These are phyloP conservation scores for Zalophus californianus DNA, from an alignment of 2,797 vertebrate genomes.

Conservation along the genomic window DNA sequence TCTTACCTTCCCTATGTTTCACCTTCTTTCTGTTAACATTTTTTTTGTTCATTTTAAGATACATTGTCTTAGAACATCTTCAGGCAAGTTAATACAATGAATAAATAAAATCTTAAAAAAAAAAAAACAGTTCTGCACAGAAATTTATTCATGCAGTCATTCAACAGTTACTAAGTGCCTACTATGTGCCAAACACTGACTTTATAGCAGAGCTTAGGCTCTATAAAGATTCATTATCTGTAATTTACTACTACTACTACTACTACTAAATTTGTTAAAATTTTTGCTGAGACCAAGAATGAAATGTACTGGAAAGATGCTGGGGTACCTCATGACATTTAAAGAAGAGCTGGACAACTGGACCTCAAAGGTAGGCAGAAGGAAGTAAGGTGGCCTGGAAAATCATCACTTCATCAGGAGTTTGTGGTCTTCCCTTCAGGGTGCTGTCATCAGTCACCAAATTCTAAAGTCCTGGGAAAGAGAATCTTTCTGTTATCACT, in stretches of 20 bases:
- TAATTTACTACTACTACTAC: neutral
- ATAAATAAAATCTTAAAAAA: neutral
- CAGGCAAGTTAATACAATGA: neutral
- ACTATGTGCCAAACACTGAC: neutral
- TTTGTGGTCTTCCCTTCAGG: neutral
- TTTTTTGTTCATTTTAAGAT: neutral
- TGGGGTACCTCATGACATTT: neutral
- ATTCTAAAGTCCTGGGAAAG: constrained; percentile 48
- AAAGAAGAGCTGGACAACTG: neutral
- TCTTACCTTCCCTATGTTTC: constrained; percentile 9
- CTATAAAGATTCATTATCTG: constrained; percentile 10
- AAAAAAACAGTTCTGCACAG: neutral
- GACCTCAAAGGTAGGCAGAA: neutral
- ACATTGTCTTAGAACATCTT: constrained; percentile 8
- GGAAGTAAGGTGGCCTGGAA: neutral
- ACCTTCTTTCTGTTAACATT: constrained; percentile 15
- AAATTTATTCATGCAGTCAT: neutral
- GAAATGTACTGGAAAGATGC: neutral
- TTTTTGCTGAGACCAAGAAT: neutral
- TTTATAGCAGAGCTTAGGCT: neutral
- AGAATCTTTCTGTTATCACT: neutral
- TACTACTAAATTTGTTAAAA: neutral
- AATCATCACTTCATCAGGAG: neutral
- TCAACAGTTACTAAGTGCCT: neutral
- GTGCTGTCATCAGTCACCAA: neutral